Percentiles rank a stretch among this genome's conserved stretches.
Evolutionary conservation across 2,888 invertebrate genomes (phyloP).

Genomic region (Monochamus alternatus): DNA sequence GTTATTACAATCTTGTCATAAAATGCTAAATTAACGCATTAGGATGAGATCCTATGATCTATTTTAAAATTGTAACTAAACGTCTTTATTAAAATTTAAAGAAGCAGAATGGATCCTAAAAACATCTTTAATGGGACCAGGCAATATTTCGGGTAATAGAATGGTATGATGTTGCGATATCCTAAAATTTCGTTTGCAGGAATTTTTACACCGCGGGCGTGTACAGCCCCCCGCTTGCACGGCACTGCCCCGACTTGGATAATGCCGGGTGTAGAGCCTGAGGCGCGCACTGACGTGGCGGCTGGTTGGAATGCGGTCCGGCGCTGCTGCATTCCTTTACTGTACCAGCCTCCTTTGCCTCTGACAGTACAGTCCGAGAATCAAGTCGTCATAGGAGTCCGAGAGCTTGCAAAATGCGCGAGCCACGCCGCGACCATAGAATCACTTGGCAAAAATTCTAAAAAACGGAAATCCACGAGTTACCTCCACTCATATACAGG

Average conservation of each 20-base stretch:
- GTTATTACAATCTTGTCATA: too few species aligned
- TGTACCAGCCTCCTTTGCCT: conserved; percentile 55
- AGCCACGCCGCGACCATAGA: background rate
- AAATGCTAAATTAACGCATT: too few species aligned
- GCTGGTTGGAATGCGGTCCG: conserved; percentile 65
- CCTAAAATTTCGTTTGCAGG: background rate
- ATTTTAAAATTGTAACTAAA: too few species aligned
- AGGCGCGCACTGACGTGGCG: conserved; percentile 53
- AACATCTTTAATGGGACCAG: too few species aligned
- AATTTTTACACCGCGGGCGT: conserved; percentile 2
- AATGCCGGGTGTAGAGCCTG: conserved; percentile 49
- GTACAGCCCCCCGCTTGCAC: conserved; percentile 27
- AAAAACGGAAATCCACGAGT: too few species aligned
- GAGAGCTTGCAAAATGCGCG: conserved; percentile 11
- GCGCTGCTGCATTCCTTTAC: conserved; percentile 68
- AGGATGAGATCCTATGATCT: too few species aligned
- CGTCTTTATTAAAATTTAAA: too few species aligned
- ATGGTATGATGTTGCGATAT: too few species aligned
- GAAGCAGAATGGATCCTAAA: too few species aligned
- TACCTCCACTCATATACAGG: too few species aligned
- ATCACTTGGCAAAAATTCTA: background rate
- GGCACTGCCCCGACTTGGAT: conserved; percentile 35
- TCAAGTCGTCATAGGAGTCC: conserved; percentile 39
- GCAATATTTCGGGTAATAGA: too few species aligned
- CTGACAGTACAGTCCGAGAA: conserved; percentile 57